A percentile compares a stretch with the other conserved stretches of the same genome.
Conservation (phyloP, 2,113 vertebrate genomes). For the Meleagris gallopavo region DNA sequence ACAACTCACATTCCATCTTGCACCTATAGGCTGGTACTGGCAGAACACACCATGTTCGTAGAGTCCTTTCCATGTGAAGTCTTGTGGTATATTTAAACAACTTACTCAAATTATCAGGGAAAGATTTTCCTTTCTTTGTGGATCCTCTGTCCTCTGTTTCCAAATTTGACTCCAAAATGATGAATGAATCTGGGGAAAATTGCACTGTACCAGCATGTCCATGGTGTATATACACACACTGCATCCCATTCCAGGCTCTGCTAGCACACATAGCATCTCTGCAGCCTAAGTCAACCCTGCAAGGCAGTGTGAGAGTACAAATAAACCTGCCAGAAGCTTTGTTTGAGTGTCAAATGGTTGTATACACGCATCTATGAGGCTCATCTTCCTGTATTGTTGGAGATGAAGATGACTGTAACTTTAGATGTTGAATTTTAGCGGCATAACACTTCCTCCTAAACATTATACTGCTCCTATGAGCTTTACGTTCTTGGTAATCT, state of each 20-base stretch:
- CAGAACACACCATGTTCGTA: not conserved
- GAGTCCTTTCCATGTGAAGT: not conserved
- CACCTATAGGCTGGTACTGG: not conserved
- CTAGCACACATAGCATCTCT: rapidly evolving
- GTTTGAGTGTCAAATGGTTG: not conserved
- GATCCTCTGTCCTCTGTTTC: not conserved
- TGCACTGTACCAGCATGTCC: rapidly evolving
- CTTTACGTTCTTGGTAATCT: not conserved
- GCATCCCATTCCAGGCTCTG: not conserved
- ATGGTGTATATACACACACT: rapidly evolving
- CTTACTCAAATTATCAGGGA: not conserved
- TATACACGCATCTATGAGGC: not conserved
- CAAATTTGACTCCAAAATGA: not conserved
- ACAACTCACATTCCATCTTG: not conserved
- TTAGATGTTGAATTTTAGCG: not conserved
- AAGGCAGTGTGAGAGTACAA: not conserved
- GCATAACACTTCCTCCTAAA: not conserved
- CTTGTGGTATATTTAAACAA: rapidly evolving
- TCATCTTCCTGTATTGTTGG: not conserved
- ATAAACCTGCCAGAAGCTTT: not conserved
- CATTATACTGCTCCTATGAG: not conserved
- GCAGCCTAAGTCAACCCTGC: not conserved
- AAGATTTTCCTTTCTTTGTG: not conserved
- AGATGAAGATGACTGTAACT: not conserved
- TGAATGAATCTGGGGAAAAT: not conserved